A percentile compares a stretch with the other conserved stretches of the same genome.
Conservation (phyloP, 2,113 vertebrate species). For the Sceloporus undulatus region DNA sequence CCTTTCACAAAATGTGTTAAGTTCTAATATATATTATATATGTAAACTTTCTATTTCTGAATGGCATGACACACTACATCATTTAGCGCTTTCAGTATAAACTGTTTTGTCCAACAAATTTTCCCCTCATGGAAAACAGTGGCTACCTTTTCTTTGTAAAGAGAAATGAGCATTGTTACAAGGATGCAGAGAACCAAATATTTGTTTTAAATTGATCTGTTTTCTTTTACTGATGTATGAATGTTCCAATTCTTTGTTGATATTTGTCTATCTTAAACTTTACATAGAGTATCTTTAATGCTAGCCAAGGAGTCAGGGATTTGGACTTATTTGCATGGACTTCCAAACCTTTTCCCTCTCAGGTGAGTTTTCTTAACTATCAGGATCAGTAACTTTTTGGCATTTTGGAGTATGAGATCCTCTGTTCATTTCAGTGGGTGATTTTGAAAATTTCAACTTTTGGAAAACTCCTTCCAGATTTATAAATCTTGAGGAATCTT, state of each 20-base stretch:
- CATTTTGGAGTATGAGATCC: conserved; percentile 60
- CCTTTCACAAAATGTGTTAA: conserved; percentile 50
- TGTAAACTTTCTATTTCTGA: conserved; percentile 74
- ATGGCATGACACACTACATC: conserved; percentile 99
- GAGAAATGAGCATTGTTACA: conserved; percentile 43
- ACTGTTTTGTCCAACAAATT: conserved; percentile 65
- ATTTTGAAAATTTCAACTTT: not conserved
- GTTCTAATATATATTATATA: conserved; percentile 58
- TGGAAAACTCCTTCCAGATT: not conserved
- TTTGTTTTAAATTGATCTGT: conserved; percentile 38
- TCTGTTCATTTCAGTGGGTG: conserved; percentile 5
- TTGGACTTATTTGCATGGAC: conserved; percentile 96
- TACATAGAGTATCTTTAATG: conserved; percentile 98
- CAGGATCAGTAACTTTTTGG: conserved; percentile 77
- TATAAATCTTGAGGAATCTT: not conserved
- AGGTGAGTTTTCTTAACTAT: conserved; percentile 89
- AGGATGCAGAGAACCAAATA: conserved; percentile 56
- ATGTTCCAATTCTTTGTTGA: conserved; percentile 82
- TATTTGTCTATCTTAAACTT: conserved; percentile 92
- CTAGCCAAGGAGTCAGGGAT: conserved; percentile 98
- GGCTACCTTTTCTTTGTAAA: conserved; percentile 59
- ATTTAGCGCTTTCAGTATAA: conserved; percentile 75
- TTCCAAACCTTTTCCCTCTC: conserved; percentile 90
- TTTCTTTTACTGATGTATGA: conserved; percentile 74
- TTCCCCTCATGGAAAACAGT: conserved; percentile 58